Conservation (phyloP, 2,113 vertebrate genomes). For the Conger conger region DNA sequence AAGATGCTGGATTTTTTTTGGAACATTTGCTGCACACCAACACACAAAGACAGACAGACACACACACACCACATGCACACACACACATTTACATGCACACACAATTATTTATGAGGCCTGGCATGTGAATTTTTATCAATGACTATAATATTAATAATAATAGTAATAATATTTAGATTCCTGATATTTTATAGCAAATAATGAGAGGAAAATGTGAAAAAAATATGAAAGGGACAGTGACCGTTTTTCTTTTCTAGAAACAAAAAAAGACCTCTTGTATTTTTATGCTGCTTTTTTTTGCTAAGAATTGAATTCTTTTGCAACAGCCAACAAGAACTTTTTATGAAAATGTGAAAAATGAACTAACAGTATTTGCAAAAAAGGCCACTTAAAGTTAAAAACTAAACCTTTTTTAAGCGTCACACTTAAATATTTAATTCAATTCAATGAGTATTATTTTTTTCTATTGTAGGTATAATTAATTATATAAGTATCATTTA, state of each 20-base stretch:
- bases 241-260: constrained; percentile 75
- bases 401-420: constrained; percentile 56
- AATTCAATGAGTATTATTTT: constrained; percentile 74
- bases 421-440: constrained; percentile 70
- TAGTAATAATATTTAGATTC: constrained; percentile 83
- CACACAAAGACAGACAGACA: constrained; percentile 70
- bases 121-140: constrained; percentile 82
- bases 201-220: constrained; percentile 61
- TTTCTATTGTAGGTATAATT: constrained; percentile 65
- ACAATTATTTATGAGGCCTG: constrained; percentile 77
- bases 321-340: constrained; percentile 81
- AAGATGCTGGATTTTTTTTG: constrained; percentile 78
- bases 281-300: constrained; percentile 86
- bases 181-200: constrained; percentile 82
- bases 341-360: constrained; percentile 71
- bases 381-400: constrained; percentile 71
- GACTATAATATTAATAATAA: constrained; percentile 79
- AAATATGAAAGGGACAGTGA: constrained; percentile 69
- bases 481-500: constrained; percentile 66
- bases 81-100: constrained; percentile 44
- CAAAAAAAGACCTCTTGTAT: constrained; percentile 80
- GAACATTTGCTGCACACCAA: constrained; percentile 72
- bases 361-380: constrained; percentile 82
- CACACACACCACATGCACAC: constrained; percentile 34
- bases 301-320: constrained; percentile 82